These are phyloP conservation scores for Lypha dubia DNA, from an alignment of 2,888 invertebrate species.

Conservation along the genomic window DNA sequence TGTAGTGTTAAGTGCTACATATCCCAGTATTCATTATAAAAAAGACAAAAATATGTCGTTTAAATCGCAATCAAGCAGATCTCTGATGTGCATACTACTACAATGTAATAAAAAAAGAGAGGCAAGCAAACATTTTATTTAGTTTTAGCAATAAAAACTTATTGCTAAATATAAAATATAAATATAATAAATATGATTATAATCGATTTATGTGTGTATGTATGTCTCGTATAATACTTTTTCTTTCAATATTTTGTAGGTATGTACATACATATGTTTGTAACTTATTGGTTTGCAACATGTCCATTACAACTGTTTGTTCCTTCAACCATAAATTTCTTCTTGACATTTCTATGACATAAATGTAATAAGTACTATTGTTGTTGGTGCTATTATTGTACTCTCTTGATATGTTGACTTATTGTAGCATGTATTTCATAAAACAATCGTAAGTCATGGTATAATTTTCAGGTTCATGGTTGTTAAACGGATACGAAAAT, in stretches of 20 bases:
- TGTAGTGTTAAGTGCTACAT: no score
- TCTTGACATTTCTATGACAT: constrained; percentile 19
- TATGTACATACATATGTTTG: no score
- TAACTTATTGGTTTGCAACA: constrained; percentile 14
- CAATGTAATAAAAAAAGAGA: not conserved
- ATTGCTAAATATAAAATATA: not conserved
- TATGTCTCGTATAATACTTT: no score
- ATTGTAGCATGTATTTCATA: constrained; percentile 6
- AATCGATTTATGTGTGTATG: constrained; percentile 4
- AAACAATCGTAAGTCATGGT: constrained; percentile 39
- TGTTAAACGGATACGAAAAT: not conserved
- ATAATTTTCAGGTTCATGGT: constrained; percentile 62
- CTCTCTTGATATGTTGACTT: constrained; percentile 3
- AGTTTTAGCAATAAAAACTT: not conserved
- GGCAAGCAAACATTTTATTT: not conserved
- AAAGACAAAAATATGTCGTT: no score
- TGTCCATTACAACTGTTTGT: constrained; percentile 2
- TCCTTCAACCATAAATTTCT: not conserved
- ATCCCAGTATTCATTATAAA: no score
- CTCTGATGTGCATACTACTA: not conserved
- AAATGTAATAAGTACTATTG: constrained; percentile 23
- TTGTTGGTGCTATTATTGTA: not conserved
- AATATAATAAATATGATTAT: not conserved
- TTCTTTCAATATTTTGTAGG: constrained; percentile 10
- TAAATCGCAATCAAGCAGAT: no score